Base-by-base conservation (phyloP, 2,888 invertebrate species). In the Heliothis peltigera region DNA sequence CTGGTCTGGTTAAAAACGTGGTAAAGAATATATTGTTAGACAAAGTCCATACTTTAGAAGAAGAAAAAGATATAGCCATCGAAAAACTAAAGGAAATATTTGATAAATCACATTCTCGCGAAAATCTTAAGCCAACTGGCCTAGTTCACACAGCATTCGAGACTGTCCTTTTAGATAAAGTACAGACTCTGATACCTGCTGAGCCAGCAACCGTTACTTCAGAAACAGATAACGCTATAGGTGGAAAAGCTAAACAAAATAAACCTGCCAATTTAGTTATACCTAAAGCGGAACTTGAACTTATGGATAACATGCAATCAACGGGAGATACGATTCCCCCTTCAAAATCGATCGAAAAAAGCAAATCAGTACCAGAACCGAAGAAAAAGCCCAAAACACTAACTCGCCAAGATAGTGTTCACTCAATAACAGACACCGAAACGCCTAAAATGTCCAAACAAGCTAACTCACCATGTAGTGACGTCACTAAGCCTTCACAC, bases 11-110 rank as follows among this genome's bases (percentile, higher is more conserved):
- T 28, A 92, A 93, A 49, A 93, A 91, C 35, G 95, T 95, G 10
- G 91, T 95, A 79, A 91, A 95, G 81, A 95, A 95, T 28, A 95
- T 95, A 44, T 87, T 95, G 6, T 90, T 94, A 73, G 95, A 96
- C 66, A 94, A 92, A 84, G 73, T 75, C 0, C 78, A 80, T 44
- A 46, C 64, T 22, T 67, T 80, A 18, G 51, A 46, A n/a, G 71
- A 52, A 8, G 49, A 75, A 28, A 71, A 67, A 18, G 75, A 74
- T 25, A 25, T 57, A 8, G 51, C n/a, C 2, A 39, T 49, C 44
- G 69, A 77, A 21, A 64, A 70, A 35, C n/a, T 49, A 1, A 75
- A 66, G 18, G 64, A 67, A 21, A 54, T 35, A 3, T 46, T 56
- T 35, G 61, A 69, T 39, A 61, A 62, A 53, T 21, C 67, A 5